Percentiles rank a stretch among this genome's conserved stretches.
Conservation (phyloP, 2,888 invertebrate genomes). For the Dasysyrphus albostriatus region DNA sequence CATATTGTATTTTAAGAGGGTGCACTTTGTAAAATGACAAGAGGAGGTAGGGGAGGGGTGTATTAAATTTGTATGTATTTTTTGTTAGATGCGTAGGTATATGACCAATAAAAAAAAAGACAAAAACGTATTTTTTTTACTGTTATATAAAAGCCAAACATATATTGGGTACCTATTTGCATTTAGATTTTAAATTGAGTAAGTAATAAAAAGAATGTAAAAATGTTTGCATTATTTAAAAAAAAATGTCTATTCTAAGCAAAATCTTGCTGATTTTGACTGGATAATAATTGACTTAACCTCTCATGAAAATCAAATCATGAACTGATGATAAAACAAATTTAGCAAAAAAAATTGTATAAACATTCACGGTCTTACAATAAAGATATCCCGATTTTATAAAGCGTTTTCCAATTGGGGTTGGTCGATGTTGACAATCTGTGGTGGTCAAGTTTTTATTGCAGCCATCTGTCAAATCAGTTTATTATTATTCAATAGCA, state of each 20-base stretch:
- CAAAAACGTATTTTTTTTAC: not conserved
- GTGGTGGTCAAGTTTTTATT: too few species aligned
- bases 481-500: too few species aligned
- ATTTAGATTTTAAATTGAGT: constrained; percentile 23
- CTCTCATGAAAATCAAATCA: not conserved
- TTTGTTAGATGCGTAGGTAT: too few species aligned
- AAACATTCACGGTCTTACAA: too few species aligned
- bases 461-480: too few species aligned
- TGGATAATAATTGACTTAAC: not conserved
- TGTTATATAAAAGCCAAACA: constrained; percentile 9
- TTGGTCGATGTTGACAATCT: too few species aligned
- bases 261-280: not conserved
- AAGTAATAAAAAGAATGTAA: not conserved
- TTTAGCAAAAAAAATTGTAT: too few species aligned
- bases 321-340: too few species aligned
- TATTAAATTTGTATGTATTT: not conserved
- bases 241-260: not conserved
- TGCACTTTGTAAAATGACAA: constrained; percentile 33
- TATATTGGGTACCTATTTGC: constrained; percentile 16
- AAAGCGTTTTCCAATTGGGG: too few species aligned
- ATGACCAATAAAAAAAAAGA: constrained; percentile 17
- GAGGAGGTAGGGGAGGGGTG: not conserved
- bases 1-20: constrained; percentile 24
- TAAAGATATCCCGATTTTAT: too few species aligned
- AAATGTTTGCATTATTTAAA: not conserved